Evolutionary conservation across 2,113 vertebrate genomes (phyloP).

Genomic region (Orientallactaga bullata): DNA sequence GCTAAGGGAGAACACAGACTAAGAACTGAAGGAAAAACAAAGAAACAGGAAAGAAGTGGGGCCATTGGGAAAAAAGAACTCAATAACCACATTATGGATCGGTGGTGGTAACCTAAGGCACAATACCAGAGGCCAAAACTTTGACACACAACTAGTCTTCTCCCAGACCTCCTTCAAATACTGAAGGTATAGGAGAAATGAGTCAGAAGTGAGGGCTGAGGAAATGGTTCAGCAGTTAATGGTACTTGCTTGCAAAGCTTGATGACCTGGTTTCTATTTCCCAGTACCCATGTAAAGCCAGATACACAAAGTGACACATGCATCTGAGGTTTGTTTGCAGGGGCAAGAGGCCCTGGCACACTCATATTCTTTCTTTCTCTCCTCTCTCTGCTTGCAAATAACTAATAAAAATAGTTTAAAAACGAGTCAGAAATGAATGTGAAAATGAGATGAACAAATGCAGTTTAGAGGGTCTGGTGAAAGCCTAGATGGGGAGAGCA

Average conservation of each 20-base stretch:
- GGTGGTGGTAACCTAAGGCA: background rate
- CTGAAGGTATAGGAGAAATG: background rate
- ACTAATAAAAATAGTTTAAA: no score
- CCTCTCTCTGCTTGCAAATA: no score
- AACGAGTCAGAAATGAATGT: background rate
- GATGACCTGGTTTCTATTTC: no score
- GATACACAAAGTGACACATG: no score
- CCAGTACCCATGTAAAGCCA: no score
- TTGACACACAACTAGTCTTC: background rate
- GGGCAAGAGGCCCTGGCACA: no score
- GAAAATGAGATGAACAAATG: background rate
- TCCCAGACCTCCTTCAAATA: slow-evolving; percentile 27
- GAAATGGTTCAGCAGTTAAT: no score
- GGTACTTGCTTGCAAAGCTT: no score
- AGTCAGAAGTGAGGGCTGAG: background rate
- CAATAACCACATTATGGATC: background rate
- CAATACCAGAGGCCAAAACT: background rate
- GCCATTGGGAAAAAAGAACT: background rate
- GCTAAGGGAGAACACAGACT: slow-evolving; percentile 13
- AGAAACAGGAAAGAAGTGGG: background rate
- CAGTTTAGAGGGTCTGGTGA: background rate
- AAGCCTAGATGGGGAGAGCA: background rate
- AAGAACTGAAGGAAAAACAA: slow-evolving; percentile 35
- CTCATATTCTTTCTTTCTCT: no score
- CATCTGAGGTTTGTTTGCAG: no score